These are phyloP conservation scores for Gastracanthus pulcherrimus DNA, from an alignment of 2,888 invertebrate species.

Conservation along the genomic window DNA sequence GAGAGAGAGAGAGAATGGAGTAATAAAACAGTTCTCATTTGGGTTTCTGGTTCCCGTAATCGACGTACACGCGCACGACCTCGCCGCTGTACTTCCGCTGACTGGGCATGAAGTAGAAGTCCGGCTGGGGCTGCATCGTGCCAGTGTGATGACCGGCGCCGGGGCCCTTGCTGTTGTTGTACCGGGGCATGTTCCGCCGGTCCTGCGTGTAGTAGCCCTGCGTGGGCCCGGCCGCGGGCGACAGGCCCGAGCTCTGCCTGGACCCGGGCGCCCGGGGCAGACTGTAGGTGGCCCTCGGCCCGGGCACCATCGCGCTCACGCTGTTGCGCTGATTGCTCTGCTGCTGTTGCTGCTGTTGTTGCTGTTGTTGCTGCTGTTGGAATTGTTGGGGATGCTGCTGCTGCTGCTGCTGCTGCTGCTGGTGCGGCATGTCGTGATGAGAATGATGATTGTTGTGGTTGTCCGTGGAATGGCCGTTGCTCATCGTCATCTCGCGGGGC, in stretches of 20 bases:
- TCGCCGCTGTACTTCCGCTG: slow-evolving; percentile 96
- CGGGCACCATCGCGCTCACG: slow-evolving; percentile 64
- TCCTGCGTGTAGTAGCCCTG: slow-evolving; percentile 80
- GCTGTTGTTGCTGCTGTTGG: slow-evolving; percentile 45
- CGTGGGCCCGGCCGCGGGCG: slow-evolving; percentile 66
- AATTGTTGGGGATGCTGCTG: slow-evolving; percentile 53
- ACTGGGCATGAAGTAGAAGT: slow-evolving; percentile 97
- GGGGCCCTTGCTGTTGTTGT: slow-evolving; percentile 61
- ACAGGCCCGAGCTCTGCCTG: slow-evolving; percentile 71
- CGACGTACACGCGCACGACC: slow-evolving; percentile 90
- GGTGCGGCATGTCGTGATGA: slow-evolving; percentile 43
- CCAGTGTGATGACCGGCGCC: slow-evolving; percentile 55
- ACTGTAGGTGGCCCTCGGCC: slow-evolving; percentile 85
- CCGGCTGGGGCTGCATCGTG: slow-evolving; percentile 82
- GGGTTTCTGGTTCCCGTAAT: slow-evolving; percentile 85
- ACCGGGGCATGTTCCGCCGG: slow-evolving; percentile 76
- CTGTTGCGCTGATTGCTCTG: slow-evolving; percentile 58
- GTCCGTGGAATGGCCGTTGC: slow-evolving; percentile 60
- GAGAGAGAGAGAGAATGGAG: neutral
- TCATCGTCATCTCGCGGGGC: slow-evolving; percentile 63
- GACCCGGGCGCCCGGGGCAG: slow-evolving; percentile 84
- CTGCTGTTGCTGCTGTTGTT: slow-evolving; percentile 23
- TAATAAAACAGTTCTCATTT: slow-evolving; percentile 78
- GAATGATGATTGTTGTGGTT: slow-evolving; percentile 56
- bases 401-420: slow-evolving; percentile 41